Base-by-base conservation (phyloP, 2,797 vertebrate species). In the Cirrhinus molitorella region DNA sequence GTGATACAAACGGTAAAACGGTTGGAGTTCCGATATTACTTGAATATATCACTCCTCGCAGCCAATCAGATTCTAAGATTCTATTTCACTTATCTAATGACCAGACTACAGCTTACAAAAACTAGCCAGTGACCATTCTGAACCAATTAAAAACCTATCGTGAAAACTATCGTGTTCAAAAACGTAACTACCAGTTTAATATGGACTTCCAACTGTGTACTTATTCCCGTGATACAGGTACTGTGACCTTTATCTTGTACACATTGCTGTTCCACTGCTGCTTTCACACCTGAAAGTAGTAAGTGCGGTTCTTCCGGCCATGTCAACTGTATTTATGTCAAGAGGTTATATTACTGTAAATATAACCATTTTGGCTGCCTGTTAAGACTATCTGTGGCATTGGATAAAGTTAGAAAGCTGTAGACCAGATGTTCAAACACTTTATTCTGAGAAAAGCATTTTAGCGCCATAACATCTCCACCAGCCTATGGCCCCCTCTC, bases 361-460 rank as follows among this genome's bases (percentile, higher is more conserved):
- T 88, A 85, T 71, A 74, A 79, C 75, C 80, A 83, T 84, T 88
- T 76, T 81, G 57, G 55, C 79, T 78, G 83, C 85, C 65, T 87
- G 81, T 80, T 85, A 55, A 83, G 79, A 28, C 71, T 79, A 61
- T 81, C 59, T 79, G 55, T 40, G 67, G 21, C 63, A 55, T 65
- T 85, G 82, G 47, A 68, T 82, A 63, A 53, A 43, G 49, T 57
- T 59, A 40, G 37, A 63, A 83, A 78, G 53, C 74, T 84, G 79
- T 25, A 23, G 70, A 14, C 74, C 84, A 87, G 84, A 85, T 87
- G 86, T 85, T 87, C 65, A 82, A 84, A 85, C 84, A 84, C 79
- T 87, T 66, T 43, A 53, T 43, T 63, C 68, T 72, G 74, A 81
- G 79, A 85, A 51, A 85, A 81, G 57, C 79, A 5, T 57, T 61